Percentiles rank a stretch among this genome's conserved stretches.
Conservation (phyloP, 2,888 invertebrate genomes). For the Brachyptera putata region DNA sequence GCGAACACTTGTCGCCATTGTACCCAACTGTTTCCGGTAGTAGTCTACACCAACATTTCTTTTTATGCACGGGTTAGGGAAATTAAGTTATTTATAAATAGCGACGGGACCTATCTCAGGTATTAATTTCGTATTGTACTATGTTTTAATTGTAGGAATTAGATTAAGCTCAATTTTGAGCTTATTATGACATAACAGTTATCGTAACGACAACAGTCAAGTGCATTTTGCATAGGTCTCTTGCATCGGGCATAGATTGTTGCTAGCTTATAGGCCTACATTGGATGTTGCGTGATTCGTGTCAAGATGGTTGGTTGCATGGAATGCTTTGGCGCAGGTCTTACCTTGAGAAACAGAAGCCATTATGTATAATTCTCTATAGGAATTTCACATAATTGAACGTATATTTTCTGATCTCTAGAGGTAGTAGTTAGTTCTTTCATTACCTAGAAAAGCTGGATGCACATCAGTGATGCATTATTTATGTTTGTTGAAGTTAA, state of each 20-base stretch:
- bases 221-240: conserved; percentile 21
- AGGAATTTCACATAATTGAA: neutral
- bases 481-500: too few relatives aligned
- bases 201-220: neutral
- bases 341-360: conserved; percentile 35
- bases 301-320: conserved; percentile 42
- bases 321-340: conserved; percentile 40
- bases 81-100: conserved; percentile 41
- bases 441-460: too few relatives aligned
- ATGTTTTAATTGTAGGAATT: neutral
- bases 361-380: conserved; percentile 16
- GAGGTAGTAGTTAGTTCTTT: neutral
- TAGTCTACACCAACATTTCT: conserved; percentile 40
- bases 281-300: conserved; percentile 40
- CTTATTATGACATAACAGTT: neutral
- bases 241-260: conserved; percentile 35
- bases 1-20: neutral
- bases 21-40: conserved; percentile 40
- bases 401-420: neutral
- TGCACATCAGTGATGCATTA: too few relatives aligned
- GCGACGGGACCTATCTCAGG: conserved; percentile 38
- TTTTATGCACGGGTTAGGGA: conserved; percentile 41
- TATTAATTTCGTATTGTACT: conserved; percentile 29
- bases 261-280: conserved; percentile 28
- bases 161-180: neutral